These are phyloP conservation scores for Platyura marginata DNA, from an alignment of 1,140 invertebrate genomes.

Conservation along the genomic window DNA sequence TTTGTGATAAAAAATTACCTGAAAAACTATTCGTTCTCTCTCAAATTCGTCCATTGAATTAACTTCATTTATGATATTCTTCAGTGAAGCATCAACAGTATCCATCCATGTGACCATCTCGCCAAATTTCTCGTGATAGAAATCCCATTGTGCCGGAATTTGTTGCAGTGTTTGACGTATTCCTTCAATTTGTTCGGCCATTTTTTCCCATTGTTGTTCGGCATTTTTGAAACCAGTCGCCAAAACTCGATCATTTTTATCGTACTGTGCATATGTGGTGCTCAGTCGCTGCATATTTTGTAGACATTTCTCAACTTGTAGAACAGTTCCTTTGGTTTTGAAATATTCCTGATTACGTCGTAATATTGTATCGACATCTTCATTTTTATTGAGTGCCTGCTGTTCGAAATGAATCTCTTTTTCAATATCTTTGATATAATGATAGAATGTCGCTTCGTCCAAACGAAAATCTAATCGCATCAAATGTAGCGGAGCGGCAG, in stretches of 20 bases:
- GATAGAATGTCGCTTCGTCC: slow-evolving; percentile 67
- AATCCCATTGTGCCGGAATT: slow-evolving; percentile 77
- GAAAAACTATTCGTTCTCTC: slow-evolving; percentile 67
- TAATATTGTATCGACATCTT: slow-evolving; percentile 59
- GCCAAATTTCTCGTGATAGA: slow-evolving; percentile 62
- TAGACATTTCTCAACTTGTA: slow-evolving; percentile 53
- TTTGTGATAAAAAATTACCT: slow-evolving; percentile 36
- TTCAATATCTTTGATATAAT: slow-evolving; percentile 76
- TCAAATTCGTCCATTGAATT: slow-evolving; percentile 77
- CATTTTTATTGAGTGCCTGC: slow-evolving; percentile 67
- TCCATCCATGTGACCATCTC: slow-evolving; percentile 86
- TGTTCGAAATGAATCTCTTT: slow-evolving; percentile 72
- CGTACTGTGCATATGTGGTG: slow-evolving; percentile 39
- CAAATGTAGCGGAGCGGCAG: slow-evolving; percentile 63
- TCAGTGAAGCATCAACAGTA: slow-evolving; percentile 61
- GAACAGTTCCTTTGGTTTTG: slow-evolving; percentile 41
- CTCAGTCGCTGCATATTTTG: slow-evolving; percentile 54
- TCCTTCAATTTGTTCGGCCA: slow-evolving; percentile 47
- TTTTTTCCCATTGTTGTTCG: slow-evolving; percentile 51
- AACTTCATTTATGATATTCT: slow-evolving; percentile 66
- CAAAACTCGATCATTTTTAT: slow-evolving; percentile 41
- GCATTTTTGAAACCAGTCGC: slow-evolving; percentile 44
- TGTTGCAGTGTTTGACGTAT: slow-evolving; percentile 61
- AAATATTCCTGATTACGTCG: slow-evolving; percentile 61
- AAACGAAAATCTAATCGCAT: slow-evolving; percentile 76